phyloP scores from a whole-genome alignment of 1,140 invertebrate genomes.

The Camponotus pennsylvanicus region DNA sequence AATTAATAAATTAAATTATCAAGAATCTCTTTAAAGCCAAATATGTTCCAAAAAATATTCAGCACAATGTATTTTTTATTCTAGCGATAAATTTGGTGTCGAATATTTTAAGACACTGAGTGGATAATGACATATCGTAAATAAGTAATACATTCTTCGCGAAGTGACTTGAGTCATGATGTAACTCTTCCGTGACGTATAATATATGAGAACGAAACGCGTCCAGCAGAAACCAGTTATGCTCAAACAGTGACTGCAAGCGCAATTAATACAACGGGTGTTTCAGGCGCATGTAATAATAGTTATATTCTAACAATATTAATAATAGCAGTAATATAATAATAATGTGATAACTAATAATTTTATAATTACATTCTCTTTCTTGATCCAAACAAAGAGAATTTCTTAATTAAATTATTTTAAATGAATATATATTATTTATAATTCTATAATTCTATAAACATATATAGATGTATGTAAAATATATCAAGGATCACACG shows the following conservation, averaged over 20 bases:
- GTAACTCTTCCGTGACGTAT: slow-evolving; percentile 21
- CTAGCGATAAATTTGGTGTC: neutral
- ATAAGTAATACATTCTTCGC: neutral
- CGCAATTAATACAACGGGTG: neutral
- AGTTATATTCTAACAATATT: neutral
- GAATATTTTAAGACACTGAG: slow-evolving; percentile 26
- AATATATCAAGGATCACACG: neutral
- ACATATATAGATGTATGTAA: neutral
- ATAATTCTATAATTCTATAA: neutral
- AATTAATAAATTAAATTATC: neutral
- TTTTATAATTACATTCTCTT: neutral
- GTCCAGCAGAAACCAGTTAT: neutral
- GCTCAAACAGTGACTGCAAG: neutral
- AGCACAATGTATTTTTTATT: neutral
- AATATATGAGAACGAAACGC: neutral
- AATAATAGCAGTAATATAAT: slow-evolving; percentile 11
- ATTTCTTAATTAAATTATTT: neutral
- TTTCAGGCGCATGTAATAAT: neutral
- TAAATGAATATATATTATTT: neutral
- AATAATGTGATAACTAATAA: neutral
- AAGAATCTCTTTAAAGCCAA: neutral
- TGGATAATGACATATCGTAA: neutral
- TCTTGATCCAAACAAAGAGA: neutral
- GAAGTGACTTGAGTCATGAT: slow-evolving; percentile 32
- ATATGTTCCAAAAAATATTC: neutral